Evolutionary conservation across 2,113 vertebrate genomes (phyloP), one percentile per base, ranked within the genome.

Genomic region (Pungitius pungitius): DNA sequence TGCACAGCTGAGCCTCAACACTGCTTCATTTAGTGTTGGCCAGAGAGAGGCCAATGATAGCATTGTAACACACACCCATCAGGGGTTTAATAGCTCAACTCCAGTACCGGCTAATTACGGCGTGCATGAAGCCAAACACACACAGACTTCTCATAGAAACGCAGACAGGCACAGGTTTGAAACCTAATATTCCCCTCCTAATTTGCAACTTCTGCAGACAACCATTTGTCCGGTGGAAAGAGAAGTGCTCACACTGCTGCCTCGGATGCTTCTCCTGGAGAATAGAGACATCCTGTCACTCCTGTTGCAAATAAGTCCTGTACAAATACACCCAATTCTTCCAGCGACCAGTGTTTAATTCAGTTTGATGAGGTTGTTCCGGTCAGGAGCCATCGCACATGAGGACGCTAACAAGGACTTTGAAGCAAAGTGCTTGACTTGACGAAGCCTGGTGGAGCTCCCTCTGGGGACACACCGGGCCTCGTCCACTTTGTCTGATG

Each of bases 1-100:
- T 59, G 85, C 89, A 91, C 84, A 90, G 84, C 77, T 77, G 55
- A 33, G 65, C 68, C 84, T 79, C 70, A 85, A 85, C 90, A 92
- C 86, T 91, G 88, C 75, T 55, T 88, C 84, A 84, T 93, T 91
- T 52, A 70, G 33, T 47, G 74, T 60, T 87, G 62, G 84, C 75
- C 87, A 82, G 83, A 69, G 85, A 83, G 62, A 70, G 89, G 85
- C 85, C 88, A 89, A 82, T 89, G 70, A 52, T 17, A 58, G 80
- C 85, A 70, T 85, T 89, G 86, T 86, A 90, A 87, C 85, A 83
- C 82, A 80, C 58, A 76, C 61, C 75, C 86, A 87, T 83, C 66
- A 69, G 77, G 78, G 78, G 59, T 86, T 83, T 89, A 86, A 89
- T 88, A 87, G 76, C 65, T 80, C 78, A 20, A 84, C 67, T 91